Conservation (phyloP, 92 coral and sea anemone genomes). For the Epizoanthus scotinus region DNA sequence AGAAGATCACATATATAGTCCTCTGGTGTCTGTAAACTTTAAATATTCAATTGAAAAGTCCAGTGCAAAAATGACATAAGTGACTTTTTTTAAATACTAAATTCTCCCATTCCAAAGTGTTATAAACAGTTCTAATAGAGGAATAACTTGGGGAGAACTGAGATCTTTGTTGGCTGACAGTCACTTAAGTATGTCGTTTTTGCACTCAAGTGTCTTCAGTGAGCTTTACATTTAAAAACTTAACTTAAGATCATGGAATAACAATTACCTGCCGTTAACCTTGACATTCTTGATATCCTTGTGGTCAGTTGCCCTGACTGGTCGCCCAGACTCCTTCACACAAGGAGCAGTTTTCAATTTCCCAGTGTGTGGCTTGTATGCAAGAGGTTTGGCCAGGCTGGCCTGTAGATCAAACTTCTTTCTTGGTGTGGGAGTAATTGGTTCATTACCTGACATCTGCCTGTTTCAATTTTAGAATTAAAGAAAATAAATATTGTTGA, state of each 20-base stretch:
- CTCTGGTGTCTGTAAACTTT: no score
- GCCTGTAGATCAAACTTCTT: conserved; percentile 89
- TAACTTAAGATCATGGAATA: not conserved
- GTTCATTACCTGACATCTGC: conserved; percentile 22
- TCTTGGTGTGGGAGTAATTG: conserved; percentile 68
- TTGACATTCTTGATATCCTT: conserved; percentile 83
- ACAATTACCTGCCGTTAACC: conserved; percentile 63
- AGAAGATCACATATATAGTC: no score
- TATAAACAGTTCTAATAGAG: no score
- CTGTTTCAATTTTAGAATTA: not conserved
- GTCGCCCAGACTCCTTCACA: conserved; percentile 36
- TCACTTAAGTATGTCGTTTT: no score
- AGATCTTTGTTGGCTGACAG: no score
- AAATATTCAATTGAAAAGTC: no score
- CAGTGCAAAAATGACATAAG: no score
- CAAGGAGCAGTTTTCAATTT: conserved; percentile 71
- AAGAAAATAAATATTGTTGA: not conserved
- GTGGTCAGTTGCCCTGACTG: conserved; percentile 48
- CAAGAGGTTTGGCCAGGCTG: conserved; percentile 82
- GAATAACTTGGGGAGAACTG: no score
- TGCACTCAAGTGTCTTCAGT: no score
- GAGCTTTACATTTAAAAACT: no score
- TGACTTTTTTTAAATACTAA: no score
- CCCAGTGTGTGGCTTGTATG: conserved; percentile 90
- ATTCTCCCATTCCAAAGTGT: no score